Base-by-base conservation (phyloP, 2,888 invertebrate genomes). In the Heliothis peltigera region DNA sequence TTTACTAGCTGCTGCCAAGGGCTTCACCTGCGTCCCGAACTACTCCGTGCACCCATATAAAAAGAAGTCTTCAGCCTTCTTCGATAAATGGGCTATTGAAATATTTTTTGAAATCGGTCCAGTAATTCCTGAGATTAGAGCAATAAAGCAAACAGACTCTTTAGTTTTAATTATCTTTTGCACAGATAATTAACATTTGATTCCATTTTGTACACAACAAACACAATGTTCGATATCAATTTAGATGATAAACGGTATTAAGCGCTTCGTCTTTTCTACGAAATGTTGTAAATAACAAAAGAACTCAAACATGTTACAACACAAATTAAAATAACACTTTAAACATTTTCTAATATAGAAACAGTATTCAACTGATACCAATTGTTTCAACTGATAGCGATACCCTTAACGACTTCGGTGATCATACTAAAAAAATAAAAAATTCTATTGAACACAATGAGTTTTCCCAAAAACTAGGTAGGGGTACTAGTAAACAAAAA, bases 361-460 rank as follows among this genome's bases (percentile, higher is more conserved):
- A 60, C 25, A 59, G 63, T 28, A 72, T 72, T 46, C 59, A 52
- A 53, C 22, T 21, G 4, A 43, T 48, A 69, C 60, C 56, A 64
- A 46, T n/a, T n/a, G n/a, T n/a, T 72, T 46, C 59, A 52, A 53
- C 22, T 21, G 4, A 43, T 48, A 69, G 59, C 56, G 62, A 46
- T n/a, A 55, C 35, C 6, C 44, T 19, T 61, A 70, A 63, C 54
- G 61, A 66, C 57, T 22, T 61, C 49, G 53, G 59, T 59, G 42
- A 70, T 60, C 49, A 64, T 22, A 64, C 66, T 69, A 64, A 59
- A 62, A 35, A 59, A 64, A 61, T 32, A 63, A 60, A 75, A 76
- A 62, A 64, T 76, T 61, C 60, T 70, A 72, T 44, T 42, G 22
- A 59, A 57, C 44, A 71, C 21, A 48, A 56, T 51, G 35, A 35